Base-by-base conservation (phyloP, 2,113 vertebrate species). In the Camarhynchus parvulus region DNA sequence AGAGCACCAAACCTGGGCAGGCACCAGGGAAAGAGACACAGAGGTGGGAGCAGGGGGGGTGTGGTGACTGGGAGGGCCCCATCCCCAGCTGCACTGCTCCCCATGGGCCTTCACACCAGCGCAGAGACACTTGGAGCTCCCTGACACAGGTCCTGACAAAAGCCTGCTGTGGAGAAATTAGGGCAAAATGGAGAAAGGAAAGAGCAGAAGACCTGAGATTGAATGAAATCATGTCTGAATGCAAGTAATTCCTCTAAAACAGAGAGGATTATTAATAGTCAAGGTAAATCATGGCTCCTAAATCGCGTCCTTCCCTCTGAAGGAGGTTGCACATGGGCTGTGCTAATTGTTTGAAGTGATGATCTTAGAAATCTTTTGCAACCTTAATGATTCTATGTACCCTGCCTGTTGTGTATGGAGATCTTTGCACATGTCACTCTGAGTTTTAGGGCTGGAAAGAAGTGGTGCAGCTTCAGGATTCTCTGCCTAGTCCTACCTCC, bases 371-470 rank as follows among this genome's bases (percentile, higher is more conserved):
- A 31, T n/a, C 16, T 75, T 68, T 61, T 21, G 11, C 24, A 89
- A 4, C n/a, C 28, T 31, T 27, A 22, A 13, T 13, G 17, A n/a
- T 75, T 68, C 30, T 22, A 2, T 22, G 16, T 9, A 15, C n/a
- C 19, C 33, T 39, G 1, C 24, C n/a, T 75, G 42, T 35, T 52
- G 52, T 13, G 1, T 50, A 24, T 31, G 52, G 33, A 78, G 90
- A 47, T 50, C 33, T 74, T 75, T 27, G 18, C 0, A 1, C 13
- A 20, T 25, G 25, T 46, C 10, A 4, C 50, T 70, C 28, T 44
- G 76, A 81, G 33, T 73, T 92, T 66, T 23, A 74, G 28, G 50
- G 21, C 35, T 94, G 72, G 46, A 88, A 95, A 55, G 58, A 83
- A 88, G 69, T 3, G 15, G 41, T 28, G 52, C 37, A 75, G 66